Evolutionary conservation across 2,888 invertebrate species (phyloP).

Genomic region (Tryphoninae sp.): DNA sequence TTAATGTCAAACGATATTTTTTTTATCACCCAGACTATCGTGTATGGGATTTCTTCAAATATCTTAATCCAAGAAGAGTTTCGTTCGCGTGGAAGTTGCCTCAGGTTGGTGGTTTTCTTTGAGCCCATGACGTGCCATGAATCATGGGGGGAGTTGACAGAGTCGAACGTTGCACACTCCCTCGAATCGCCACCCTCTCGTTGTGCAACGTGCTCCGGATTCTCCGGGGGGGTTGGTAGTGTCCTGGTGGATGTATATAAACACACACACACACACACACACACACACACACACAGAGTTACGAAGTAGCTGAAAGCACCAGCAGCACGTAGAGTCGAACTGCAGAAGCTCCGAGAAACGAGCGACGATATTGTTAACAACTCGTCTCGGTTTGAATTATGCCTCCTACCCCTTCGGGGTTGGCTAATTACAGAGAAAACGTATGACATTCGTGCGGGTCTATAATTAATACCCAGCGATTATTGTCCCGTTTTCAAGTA

Average conservation of each 20-base stretch:
- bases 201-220: conserved; percentile 47
- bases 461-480: conserved; percentile 80
- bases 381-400: conserved; percentile 78
- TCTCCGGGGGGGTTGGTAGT: conserved; percentile 61
- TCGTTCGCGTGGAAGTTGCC: conserved; percentile 49
- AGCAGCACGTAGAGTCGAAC: conserved; percentile 57
- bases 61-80: conserved; percentile 42
- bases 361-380: conserved; percentile 75
- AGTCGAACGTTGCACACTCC: conserved; percentile 57
- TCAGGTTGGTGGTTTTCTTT: conserved; percentile 51
- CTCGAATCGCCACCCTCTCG: conserved; percentile 35
- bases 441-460: conserved; percentile 79
- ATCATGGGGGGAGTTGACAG: conserved; percentile 65
- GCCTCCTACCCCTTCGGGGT: conserved; percentile 63
- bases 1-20: background rate
- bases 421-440: conserved; percentile 78
- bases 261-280: conserved; percentile 1
- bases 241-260: conserved; percentile 44
- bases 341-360: conserved; percentile 63
- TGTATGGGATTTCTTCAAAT: background rate
- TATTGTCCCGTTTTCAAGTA: conserved; percentile 70
- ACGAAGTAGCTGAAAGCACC: conserved; percentile 27
- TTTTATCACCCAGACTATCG: background rate
- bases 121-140: conserved; percentile 60
- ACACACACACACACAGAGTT: background rate